Evolutionary conservation across 2,888 invertebrate species (phyloP), one percentile per base, ranked within the genome.

Genomic region (Salticus scenicus): DNA sequence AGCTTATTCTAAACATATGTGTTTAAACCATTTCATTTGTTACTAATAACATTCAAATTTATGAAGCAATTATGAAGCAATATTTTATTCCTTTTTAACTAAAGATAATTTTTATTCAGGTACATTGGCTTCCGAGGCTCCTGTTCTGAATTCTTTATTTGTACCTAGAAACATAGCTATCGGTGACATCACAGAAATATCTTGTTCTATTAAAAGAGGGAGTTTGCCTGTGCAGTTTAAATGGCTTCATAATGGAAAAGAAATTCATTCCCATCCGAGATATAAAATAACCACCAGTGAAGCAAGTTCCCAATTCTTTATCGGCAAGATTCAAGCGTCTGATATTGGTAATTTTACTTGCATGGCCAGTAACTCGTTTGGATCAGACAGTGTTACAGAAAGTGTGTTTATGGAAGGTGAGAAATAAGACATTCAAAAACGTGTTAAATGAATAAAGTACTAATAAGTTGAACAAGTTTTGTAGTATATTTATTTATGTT

Each of bases 321-420:
- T 87, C 2, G 77, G 47, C 5, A 37, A 47, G 27, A 71, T 87
- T 20, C 63, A 72, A 64, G 63, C 77, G 0, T 33, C 71, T 2
- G 69, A n/a, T n/a, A n/a, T n/a, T n/a, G n/a, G n/a, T n/a, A n/a
- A n/a, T n/a, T n/a, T n/a, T n/a, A n/a, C n/a, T 82, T 87, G 87
- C n/a, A 37, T 63, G 2, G 87, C 67, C 8, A 77, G 8, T 0
- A 83, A 83, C 47, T 33, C 24, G 28, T 71, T 64, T 17, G 87
- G 87, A 1, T 66, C 64, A 33, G 87, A 87, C 42, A 77, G 69
- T 12, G 20, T 12, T n/a, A 82, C 63, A n/a, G 78, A 51, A 10
- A 14, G n/a, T 20, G 69, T 87, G 17, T n/a, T 72, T 0, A 82
- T 87, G 17, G 77, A 87, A 69, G 82, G 87, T 87, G 51, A 73